Evolutionary conservation across 2,888 invertebrate species (phyloP), one percentile per base, ranked within the genome.

Genomic region (Scelioninae gen. 2): DNA sequence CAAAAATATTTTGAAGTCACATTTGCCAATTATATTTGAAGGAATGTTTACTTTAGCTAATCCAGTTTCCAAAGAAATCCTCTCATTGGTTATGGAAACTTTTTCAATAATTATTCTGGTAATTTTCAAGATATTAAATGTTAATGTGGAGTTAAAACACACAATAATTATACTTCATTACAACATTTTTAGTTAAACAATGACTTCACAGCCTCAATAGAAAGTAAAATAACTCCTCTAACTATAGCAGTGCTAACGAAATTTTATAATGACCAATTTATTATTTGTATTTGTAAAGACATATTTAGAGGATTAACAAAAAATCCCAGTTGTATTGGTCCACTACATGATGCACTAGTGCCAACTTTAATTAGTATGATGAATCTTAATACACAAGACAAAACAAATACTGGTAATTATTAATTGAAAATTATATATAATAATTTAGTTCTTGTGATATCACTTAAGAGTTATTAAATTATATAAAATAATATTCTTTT

Each of bases 211-310:
- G 90, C 89, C 10, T 87, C 89, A 6, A 87, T 89, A 10, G 91
- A 92, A 78, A 84, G 84, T 19, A 91, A 91, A 84, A 87, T 92
- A 13, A 90, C 90, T 25, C 91, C 92, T 0, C 81, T 93, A 25
- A 88, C 90, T 2, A 90, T 92, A 71, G 91, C 91, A 2, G 89
- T 91, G 1, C 92, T 92, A 80, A 86, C 92, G 0, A 92, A 92
- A 81, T 90, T 90, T 80, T 89, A 88, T 2, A 88, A 88, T 61
- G 92, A 92, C 85, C 92, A 91, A 0, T 88, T 89, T 39, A 87
- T 92, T 50, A 86, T 91, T 10, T 87, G 88, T 65, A 85, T 91
- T 39, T 89, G 90, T 3, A 90, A 91, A 79, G 91, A 92, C 68
- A 88, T 92, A 58, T 89, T 93, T 33, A 90, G 89, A 78, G 90